phyloP scores from a whole-genome alignment of 2,797 vertebrate genomes.

The Peromyscus aztecus region DNA sequence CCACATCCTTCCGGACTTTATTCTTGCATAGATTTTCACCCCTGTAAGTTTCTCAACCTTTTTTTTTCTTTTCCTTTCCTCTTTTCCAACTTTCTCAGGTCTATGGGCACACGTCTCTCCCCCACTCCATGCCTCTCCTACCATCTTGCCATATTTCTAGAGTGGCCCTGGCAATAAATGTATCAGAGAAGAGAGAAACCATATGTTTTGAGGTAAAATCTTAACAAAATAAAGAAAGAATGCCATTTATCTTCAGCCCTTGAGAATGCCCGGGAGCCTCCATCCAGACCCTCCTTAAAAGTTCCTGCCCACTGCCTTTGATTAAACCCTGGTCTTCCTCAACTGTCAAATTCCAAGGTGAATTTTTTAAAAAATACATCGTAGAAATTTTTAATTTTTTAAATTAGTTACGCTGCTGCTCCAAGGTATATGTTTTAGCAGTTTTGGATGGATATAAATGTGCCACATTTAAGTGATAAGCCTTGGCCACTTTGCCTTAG shows the following conservation, averaged over 20 bases:
- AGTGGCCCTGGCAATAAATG: conserved; percentile 30
- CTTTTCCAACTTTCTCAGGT: neutral
- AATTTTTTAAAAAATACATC: conserved; percentile 59
- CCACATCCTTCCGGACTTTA: neutral
- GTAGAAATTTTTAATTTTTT: conserved; percentile 48
- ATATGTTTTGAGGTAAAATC: conserved; percentile 78
- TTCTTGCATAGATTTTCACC: neutral
- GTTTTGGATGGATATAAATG: neutral
- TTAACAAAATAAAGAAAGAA: conserved; percentile 79
- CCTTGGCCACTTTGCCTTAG: neutral
- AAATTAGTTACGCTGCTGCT: neutral
- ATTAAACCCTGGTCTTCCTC: conserved; percentile 70
- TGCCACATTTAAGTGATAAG: neutral
- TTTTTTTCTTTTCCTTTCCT: neutral
- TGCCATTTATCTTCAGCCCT: conserved; percentile 70
- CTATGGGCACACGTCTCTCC: neutral
- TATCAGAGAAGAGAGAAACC: conserved; percentile 71
- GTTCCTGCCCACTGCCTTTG: conserved; percentile 65
- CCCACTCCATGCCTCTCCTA: neutral
- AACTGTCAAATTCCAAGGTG: conserved; percentile 61
- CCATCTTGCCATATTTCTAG: conserved; percentile 39
- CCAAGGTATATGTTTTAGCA: neutral
- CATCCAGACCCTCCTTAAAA: conserved; percentile 60
- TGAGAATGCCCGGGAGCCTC: conserved; percentile 73
- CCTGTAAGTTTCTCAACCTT: neutral